Evolutionary conservation across 2,797 vertebrate species (phyloP), one percentile per base, ranked within the genome.

Genomic region (Oophaga sylvatica): DNA sequence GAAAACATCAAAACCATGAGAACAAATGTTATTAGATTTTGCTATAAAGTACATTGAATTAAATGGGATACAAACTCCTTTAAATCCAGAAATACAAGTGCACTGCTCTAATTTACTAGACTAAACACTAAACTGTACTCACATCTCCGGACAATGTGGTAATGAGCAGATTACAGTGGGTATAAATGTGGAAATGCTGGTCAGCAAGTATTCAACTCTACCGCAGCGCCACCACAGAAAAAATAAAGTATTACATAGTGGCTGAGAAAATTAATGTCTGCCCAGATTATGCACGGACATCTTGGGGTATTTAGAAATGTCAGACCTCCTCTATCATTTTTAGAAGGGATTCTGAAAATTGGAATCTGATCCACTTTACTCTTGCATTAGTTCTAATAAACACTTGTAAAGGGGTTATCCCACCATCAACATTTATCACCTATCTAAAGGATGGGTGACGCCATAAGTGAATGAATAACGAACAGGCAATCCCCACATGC

Each of bases 11-110:
- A 29, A 76, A 48, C 41, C 68, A 75, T 2, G 5, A n/a, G 20
- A 73, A 83, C 17, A 26, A 56, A 20, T 71, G 45, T 59, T 26
- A 83, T 57, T 83, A 73, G 20, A 57, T 13, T 35, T 83, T 31
- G 22, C 19, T 16, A 41, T 60, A 73, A 60, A 41, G 53, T 41
- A 10, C 5, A 41, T 41, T 41, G 35, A 41, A 41, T 41, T 73
- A 45, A 22, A 45, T 22, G 19, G 19, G 71, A 45, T 22, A 41
- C 19, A 48, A 75, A 45, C 41, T 45, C 10, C 71, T 35, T 12
- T 67, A 16, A 31, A 71, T 71, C 31, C 17, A 35, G 31, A 71
- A 71, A 31, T 13, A 16, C 29, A 68, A 31, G 26, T 68, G 6
- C 26, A 68, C 2, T 68, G 67, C 16, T 68, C 67, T 16, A 31